These are phyloP conservation scores for Latheticus oryzae DNA, from an alignment of 2,888 invertebrate genomes.

Conservation along the genomic window DNA sequence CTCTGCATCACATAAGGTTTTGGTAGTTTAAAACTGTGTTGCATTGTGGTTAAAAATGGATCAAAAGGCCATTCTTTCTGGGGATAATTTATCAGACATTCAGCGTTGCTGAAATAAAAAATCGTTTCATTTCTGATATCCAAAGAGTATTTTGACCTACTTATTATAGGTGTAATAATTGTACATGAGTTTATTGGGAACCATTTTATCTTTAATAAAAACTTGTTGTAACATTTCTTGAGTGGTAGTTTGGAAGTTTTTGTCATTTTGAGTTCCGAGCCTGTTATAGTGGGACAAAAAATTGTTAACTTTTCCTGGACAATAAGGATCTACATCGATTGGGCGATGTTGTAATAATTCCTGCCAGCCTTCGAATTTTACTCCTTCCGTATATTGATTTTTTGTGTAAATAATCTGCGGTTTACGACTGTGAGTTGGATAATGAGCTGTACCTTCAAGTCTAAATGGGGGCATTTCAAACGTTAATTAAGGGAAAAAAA, in stretches of 20 bases:
- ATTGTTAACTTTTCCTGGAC: constrained; percentile 66
- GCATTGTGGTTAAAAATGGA: constrained; percentile 68
- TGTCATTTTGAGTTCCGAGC: constrained; percentile 64
- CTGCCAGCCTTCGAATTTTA: constrained; percentile 68
- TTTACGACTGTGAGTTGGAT: constrained; percentile 6
- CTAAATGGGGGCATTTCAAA: constrained; percentile 29
- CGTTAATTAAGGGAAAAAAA: no score
- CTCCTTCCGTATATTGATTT: constrained; percentile 42
- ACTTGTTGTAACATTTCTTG: constrained; percentile 67
- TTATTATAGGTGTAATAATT: constrained; percentile 53
- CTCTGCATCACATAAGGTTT: constrained; percentile 66
- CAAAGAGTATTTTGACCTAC: constrained; percentile 36
- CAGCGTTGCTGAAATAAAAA: constrained; percentile 20
- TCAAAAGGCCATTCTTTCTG: constrained; percentile 56
- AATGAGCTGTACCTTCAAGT: constrained; percentile 7
- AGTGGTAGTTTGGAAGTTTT: constrained; percentile 66
- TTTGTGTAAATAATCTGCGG: constrained; percentile 21
- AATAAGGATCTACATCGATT: constrained; percentile 68
- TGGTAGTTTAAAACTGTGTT: constrained; percentile 69
- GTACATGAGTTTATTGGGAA: constrained; percentile 45
- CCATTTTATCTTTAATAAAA: constrained; percentile 44
- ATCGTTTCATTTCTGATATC: neutral
- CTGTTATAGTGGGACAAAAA: constrained; percentile 66
- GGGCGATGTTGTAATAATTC: constrained; percentile 64
- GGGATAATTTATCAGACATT: constrained; percentile 9